A percentile compares a stretch with the other conserved stretches of the same genome.
Evolutionary conservation across 2,113 vertebrate species (phyloP).

Genomic region (Alexandromys fortis): DNA sequence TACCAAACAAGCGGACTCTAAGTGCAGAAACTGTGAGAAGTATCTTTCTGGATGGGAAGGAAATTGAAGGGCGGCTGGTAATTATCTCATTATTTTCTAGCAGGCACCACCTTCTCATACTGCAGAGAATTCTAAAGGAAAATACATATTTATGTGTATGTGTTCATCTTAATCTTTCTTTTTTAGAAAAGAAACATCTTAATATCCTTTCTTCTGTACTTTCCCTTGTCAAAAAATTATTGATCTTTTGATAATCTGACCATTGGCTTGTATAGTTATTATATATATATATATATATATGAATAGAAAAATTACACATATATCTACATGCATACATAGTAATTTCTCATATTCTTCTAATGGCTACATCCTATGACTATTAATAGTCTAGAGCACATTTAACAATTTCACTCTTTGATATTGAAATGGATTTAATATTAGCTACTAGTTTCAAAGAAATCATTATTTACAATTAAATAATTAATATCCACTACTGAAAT

Average conservation of each 20-base stretch:
- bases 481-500: neutral
- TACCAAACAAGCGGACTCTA: neutral
- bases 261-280: neutral
- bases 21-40: neutral
- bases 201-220: neutral
- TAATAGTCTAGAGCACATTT: neutral
- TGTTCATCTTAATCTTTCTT: neutral
- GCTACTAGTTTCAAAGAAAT: neutral
- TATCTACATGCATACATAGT: neutral
- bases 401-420: neutral
- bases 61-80: neutral
- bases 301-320: neutral
- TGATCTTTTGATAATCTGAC: neutral
- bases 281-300: neutral
- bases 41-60: neutral
- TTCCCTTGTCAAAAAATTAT: neutral
- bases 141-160: neutral
- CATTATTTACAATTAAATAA: neutral
- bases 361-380: neutral
- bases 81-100: neutral
- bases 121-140: neutral
- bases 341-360: neutral
- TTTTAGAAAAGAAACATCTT: neutral
- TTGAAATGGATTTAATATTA: neutral
- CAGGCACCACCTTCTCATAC: neutral